Percentiles rank a stretch among this genome's conserved stretches.
Evolutionary conservation across 2,113 vertebrate species (phyloP).

Genomic region (Sula dactylatra): DNA sequence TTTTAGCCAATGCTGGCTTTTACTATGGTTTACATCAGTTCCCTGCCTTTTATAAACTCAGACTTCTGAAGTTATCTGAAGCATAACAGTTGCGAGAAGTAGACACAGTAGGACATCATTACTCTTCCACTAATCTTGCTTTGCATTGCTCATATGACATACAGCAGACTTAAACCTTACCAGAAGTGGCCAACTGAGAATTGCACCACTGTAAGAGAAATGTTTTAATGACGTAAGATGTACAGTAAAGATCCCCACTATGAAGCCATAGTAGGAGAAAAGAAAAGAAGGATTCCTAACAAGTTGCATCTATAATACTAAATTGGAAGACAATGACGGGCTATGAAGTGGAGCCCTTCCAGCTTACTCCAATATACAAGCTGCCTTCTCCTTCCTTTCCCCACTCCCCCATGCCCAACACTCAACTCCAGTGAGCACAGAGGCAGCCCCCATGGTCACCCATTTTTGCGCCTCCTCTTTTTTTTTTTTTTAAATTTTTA

Average conservation of each 20-base stretch:
- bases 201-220: not conserved
- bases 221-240: not conserved
- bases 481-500: not conserved
- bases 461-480: not conserved
- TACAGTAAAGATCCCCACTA: not conserved
- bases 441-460: fast-evolving
- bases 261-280: not conserved
- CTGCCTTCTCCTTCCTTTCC: not conserved
- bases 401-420: not conserved
- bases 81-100: not conserved
- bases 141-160: not conserved
- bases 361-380: not conserved
- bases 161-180: not conserved
- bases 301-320: not conserved
- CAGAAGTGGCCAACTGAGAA: not conserved
- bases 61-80: not conserved
- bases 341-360: not conserved
- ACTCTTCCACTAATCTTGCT: not conserved
- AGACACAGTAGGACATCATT: not conserved
- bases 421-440: not conserved
- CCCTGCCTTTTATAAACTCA: not conserved
- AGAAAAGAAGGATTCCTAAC: not conserved
- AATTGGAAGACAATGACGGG: not conserved
- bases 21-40: not conserved
- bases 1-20: not conserved